These are phyloP conservation scores for Phallusia fumigata DNA, from an alignment of 23 tunicate species.

Conservation along the genomic window DNA sequence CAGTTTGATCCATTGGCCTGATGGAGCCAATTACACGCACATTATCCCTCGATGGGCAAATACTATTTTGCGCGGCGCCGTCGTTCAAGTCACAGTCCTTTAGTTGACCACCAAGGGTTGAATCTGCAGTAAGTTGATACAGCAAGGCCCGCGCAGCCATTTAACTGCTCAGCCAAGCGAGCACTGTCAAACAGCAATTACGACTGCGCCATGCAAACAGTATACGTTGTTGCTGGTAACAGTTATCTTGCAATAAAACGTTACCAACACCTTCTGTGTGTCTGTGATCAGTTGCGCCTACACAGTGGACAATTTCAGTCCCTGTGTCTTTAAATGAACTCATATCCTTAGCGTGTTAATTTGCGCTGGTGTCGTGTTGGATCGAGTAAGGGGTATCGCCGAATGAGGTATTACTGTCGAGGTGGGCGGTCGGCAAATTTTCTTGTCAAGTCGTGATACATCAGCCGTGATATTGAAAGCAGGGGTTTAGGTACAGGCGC, in stretches of 20 bases:
- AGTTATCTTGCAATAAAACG: neutral
- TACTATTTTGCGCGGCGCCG: neutral
- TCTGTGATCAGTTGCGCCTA: neutral
- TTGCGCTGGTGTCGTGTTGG: no score
- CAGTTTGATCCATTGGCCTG: neutral
- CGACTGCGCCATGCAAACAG: neutral
- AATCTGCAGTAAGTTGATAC: neutral
- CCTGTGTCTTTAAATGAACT: no score
- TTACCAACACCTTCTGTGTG: neutral
- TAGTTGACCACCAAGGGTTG: neutral
- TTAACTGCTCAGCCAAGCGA: neutral
- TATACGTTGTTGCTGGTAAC: neutral
- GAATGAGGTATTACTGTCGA: neutral
- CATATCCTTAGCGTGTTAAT: no score
- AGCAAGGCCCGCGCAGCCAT: neutral
- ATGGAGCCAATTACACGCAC: neutral
- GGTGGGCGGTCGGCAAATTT: neutral
- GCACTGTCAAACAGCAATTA: neutral
- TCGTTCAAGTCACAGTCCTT: neutral
- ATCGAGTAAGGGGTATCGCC: no score
- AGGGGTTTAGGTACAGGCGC: neutral
- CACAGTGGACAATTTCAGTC: neutral
- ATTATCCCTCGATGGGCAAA: neutral
- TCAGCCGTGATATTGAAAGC: neutral
- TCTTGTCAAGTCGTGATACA: slow-evolving; percentile 2